These are phyloP conservation scores for Meganola albula DNA, from an alignment of 2,888 invertebrate genomes.

Conservation along the genomic window DNA sequence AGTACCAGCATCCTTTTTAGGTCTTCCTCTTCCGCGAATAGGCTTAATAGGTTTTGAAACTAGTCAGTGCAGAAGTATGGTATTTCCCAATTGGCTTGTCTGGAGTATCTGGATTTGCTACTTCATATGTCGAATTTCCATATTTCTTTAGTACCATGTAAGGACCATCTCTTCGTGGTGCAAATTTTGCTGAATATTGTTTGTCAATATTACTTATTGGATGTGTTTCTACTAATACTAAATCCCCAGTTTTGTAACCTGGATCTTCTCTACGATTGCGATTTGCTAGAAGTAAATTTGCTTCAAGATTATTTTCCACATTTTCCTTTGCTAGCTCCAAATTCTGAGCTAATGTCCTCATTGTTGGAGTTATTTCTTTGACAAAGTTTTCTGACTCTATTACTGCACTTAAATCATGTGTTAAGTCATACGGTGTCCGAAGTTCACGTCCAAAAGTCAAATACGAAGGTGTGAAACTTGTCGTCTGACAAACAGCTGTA, in stretches of 20 bases:
- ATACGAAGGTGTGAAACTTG: conserved; percentile 5
- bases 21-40: background rate
- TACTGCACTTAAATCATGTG: conserved; percentile 5
- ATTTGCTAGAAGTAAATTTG: background rate
- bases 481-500: conserved; percentile 1
- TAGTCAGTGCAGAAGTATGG: conserved; percentile 6
- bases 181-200: conserved; percentile 2
- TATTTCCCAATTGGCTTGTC: conserved; percentile 5
- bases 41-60: conserved; percentile 4
- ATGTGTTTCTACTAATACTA: conserved; percentile 1
- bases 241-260: conserved; percentile 1
- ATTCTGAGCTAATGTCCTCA: background rate
- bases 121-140: conserved; percentile 4
- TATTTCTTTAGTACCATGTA: conserved; percentile 1
- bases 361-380: conserved; percentile 2
- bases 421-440: conserved; percentile 4
- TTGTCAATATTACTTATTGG: conserved; percentile 1
- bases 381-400: conserved; percentile 1
- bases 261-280: conserved; percentile 4
- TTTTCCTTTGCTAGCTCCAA: conserved; percentile 3
- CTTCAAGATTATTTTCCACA: background rate
- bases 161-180: conserved; percentile 4
- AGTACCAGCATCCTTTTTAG: conserved; percentile 3
- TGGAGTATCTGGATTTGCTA: conserved; percentile 1
- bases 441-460: conserved; percentile 7